Base-by-base conservation (phyloP, 2,888 invertebrate genomes). In the Alloplasta piceator region DNA sequence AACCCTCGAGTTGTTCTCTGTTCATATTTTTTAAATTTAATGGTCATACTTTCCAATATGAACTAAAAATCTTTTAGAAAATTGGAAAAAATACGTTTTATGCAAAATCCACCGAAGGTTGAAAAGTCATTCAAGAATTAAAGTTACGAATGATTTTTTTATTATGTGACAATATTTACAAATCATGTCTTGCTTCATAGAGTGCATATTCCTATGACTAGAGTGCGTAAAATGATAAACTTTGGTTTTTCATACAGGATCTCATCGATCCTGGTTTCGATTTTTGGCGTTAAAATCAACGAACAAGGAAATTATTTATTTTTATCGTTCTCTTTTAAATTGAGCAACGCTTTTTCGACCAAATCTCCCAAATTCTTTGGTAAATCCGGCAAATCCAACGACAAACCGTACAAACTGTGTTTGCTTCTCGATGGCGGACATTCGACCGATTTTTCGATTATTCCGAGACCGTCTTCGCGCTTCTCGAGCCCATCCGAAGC, bases 331-430 rank as follows among this genome's bases (percentile, higher is more conserved):
- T 86, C 86, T 14, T 84, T 86, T 52, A 91, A 85, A 80, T 89
- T 89, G 3, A 89, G 84, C 60, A 91, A 83, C 43, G 91, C 89
- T 78, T 90, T 90, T 73, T 90, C 87, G 7, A 91, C 90, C 64
- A 91, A 83, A 55, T 85, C 84, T 26, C 87, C 88, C 55, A 91
- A 85, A 82, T 89, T 88, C 50, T 88, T 85, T 16, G 89, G 89
- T 68, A 89, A 84, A 55, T 88, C 86, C 7, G 89, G 89, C 71
- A 89, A 85, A 67, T 84, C 86, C 75, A 87, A 82, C 52, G 86
- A 80, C 71, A 84, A 75, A 16, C 80, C 82, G 26, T 71, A 66
- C 26, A 74, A 67, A 1, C 64, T 52, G 63, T 71, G 72, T 38
- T 52, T 52, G 26, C 76, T 56, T 6, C 61, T 52, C 6, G 73